Base-by-base conservation (phyloP, 2,888 invertebrate species). In the Pediacus dermestoides region DNA sequence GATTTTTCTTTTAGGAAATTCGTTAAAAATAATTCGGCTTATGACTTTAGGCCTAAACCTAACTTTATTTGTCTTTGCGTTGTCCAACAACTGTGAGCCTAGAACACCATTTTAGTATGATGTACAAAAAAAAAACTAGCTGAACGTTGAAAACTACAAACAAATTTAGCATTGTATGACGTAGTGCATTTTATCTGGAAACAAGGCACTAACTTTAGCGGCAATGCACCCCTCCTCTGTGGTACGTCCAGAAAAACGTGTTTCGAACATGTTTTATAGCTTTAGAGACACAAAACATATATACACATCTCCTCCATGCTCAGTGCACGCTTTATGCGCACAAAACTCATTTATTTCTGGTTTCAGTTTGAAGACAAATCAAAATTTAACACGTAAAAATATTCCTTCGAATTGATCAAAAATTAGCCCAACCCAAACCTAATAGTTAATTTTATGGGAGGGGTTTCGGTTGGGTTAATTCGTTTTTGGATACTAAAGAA, bases 151-250 rank as follows among this genome's bases (percentile, higher is more conserved):
- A 9, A 9, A 9, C 4, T 6, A 8, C 10, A 23, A 36, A 39
- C 35, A 34, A 27, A 37, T 35, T 30, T 23, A 23, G 16, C 28
- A 30, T 39, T 8, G 33, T 23, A 18, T 39, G 37, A 42, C 46
- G 52, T 63, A 61, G 57, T 44, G 50, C 61, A 63, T 60, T 58
- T 57, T 57, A 51, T 49, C 46, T 44, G 51, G 57, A 56, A 56
- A 52, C 51, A 60, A 56, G 66, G 68, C 68, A 68, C 68, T 67
- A 66, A 65, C 54, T 61, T 61, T 51, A 49, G 65, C 64, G 60
- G 67, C 67, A 67, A 66, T 66, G 68, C 68, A 68, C 70, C 68
- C 67, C 65, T 67, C 66, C 67, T n/a, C n/a, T 62, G 58, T 55
- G 61, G 65, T 64, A 67, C 68, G 69, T 69, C 68, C 69, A 68